Evolutionary conservation across 2,888 invertebrate genomes (phyloP).

Genomic region (Onthophagus sagittarius): DNA sequence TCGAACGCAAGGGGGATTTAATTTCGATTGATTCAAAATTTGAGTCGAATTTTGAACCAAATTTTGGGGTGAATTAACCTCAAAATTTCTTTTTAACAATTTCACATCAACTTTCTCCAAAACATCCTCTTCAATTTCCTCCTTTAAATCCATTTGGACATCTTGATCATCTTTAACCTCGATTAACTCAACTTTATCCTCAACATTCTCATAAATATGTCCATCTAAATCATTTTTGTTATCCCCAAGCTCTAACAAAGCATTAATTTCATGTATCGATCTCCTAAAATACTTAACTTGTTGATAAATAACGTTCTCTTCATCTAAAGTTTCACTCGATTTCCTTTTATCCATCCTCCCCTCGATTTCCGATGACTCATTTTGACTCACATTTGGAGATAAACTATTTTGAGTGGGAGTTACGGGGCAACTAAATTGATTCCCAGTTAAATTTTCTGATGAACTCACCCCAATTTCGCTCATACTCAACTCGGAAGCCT

Average conservation of each 20-base stretch:
- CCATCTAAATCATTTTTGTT: conserved; percentile 32
- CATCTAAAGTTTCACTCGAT: conserved; percentile 40
- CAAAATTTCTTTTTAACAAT: conserved; percentile 40
- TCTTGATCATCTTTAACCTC: conserved; percentile 39
- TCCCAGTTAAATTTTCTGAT: conserved; percentile 43
- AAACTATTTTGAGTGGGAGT: conserved; percentile 40
- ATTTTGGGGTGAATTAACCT: conserved; percentile 32
- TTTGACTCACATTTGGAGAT: conserved; percentile 42
- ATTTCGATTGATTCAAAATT: conserved; percentile 34
- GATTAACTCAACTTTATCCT: not conserved
- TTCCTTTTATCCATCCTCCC: conserved; percentile 41
- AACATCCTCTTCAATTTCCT: conserved; percentile 6
- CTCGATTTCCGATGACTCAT: conserved; percentile 2
- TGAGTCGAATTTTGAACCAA: not conserved
- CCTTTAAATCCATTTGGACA: conserved; percentile 18
- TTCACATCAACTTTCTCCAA: conserved; percentile 31
- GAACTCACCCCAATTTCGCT: conserved; percentile 43
- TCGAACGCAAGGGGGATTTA: conserved; percentile 58
- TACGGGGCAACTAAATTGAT: conserved; percentile 42
- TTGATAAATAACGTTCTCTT: conserved; percentile 61
- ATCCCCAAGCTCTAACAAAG: conserved; percentile 48
- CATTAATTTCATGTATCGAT: conserved; percentile 73
- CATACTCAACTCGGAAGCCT: conserved; percentile 39
- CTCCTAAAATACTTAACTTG: conserved; percentile 71
- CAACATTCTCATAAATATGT: conserved; percentile 26